These are phyloP conservation scores for Haemorhous mexicanus DNA, from an alignment of 2,113 vertebrate genomes.

Conservation along the genomic window DNA sequence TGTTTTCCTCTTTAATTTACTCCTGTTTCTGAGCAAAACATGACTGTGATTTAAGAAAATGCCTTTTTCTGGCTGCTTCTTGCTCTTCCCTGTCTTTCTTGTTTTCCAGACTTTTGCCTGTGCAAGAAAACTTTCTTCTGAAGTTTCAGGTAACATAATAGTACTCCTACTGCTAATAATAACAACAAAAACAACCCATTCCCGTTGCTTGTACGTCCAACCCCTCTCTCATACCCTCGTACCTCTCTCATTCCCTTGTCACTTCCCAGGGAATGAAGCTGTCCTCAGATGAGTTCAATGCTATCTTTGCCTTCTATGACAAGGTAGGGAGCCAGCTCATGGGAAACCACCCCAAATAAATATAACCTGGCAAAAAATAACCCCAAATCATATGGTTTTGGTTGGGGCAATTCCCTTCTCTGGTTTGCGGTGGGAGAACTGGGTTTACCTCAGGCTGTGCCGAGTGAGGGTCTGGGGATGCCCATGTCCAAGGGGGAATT, in stretches of 20 bases:
- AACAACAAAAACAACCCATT: background rate
- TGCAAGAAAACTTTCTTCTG: slow-evolving; percentile 97
- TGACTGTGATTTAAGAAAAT: background rate
- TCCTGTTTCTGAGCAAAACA: background rate
- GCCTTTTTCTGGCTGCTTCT: background rate
- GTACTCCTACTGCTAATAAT: background rate
- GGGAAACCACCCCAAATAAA: rapidly evolving
- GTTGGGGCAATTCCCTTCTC: background rate
- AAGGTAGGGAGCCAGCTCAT: slow-evolving; percentile 73
- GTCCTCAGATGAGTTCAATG: slow-evolving; percentile 88
- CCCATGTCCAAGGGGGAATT: background rate
- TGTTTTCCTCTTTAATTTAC: background rate
- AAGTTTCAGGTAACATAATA: slow-evolving; percentile 89
- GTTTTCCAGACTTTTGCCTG: slow-evolving; percentile 86
- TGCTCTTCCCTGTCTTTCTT: background rate
- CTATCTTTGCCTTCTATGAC: slow-evolving; percentile 91
- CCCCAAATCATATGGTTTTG: background rate
- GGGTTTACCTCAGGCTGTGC: background rate
- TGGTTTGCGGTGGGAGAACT: background rate
- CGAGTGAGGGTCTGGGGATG: background rate
- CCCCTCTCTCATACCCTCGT: background rate
- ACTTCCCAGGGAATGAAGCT: slow-evolving; percentile 85
- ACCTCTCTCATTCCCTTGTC: background rate
- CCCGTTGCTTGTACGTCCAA: background rate
- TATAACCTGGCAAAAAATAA: background rate